Conservation (phyloP, 2,797 vertebrate genomes). For the Scomberomorus guttatus region DNA sequence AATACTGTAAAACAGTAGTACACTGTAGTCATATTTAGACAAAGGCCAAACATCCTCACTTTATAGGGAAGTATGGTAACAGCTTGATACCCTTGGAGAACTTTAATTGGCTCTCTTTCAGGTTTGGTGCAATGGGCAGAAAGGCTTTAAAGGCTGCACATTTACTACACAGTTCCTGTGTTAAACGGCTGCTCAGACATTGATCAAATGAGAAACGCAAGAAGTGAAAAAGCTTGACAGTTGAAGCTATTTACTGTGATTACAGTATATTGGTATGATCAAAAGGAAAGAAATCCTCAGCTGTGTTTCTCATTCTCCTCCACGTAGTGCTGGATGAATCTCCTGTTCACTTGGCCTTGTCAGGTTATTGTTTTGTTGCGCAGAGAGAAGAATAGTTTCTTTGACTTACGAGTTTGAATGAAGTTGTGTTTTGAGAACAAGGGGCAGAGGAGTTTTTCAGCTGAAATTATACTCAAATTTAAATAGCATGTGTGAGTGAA, state of each 20-base stretch:
- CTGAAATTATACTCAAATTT: slow-evolving; percentile 50
- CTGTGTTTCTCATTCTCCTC: slow-evolving; percentile 20
- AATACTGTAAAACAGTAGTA: not conserved
- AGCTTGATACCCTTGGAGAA: not conserved
- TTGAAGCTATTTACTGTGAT: slow-evolving; percentile 16
- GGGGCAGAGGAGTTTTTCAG: slow-evolving; percentile 53
- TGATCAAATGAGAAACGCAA: slow-evolving; percentile 12
- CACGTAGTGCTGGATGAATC: slow-evolving; percentile 14
- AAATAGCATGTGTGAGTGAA: slow-evolving; percentile 62
- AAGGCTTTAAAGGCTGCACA: slow-evolving; percentile 1
- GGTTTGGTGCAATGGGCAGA: slow-evolving; percentile 8
- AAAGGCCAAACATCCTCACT: not conserved
- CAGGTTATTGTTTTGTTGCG: slow-evolving; percentile 31
- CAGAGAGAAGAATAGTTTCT: slow-evolving; percentile 32
- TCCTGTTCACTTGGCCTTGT: slow-evolving; percentile 30
- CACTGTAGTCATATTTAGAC: not conserved
- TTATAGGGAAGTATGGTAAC: not conserved
- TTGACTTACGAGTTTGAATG: slow-evolving; percentile 46
- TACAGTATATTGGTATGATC: not conserved
- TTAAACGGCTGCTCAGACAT: not conserved
- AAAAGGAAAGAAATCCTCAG: not conserved
- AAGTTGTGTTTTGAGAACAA: slow-evolving; percentile 50
- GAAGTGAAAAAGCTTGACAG: slow-evolving; percentile 11
- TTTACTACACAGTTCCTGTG: not conserved
- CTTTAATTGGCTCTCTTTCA: not conserved